phyloP scores from a whole-genome alignment of 2,797 vertebrate species.

The Nasua narica region DNA sequence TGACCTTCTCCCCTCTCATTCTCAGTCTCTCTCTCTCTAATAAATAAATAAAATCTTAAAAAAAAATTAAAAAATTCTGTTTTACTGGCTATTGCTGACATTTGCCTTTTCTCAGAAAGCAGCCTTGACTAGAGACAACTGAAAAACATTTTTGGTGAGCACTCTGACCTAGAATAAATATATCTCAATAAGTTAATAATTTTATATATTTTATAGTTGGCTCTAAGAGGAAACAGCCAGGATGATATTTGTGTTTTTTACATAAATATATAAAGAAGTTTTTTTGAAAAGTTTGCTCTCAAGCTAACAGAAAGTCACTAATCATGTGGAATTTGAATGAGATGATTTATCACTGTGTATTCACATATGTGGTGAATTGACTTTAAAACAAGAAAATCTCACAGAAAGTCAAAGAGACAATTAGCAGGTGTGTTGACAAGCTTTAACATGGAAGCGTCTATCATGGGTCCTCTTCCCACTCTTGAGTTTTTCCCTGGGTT shows the following conservation, averaged over 20 bases:
- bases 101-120: constrained; percentile 2
- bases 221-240: constrained; percentile 47
- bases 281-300: neutral
- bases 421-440: neutral
- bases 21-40: too few relatives aligned
- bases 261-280: neutral
- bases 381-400: neutral
- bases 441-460: neutral
- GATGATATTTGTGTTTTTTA: constrained; percentile 28
- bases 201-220: constrained; percentile 68
- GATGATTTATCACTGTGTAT: neutral
- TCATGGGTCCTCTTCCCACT: neutral
- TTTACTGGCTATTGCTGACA: neutral
- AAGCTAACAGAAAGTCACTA: constrained; percentile 30
- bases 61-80: neutral
- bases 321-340: constrained; percentile 50
- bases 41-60: too few relatives aligned
- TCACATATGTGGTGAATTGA: neutral
- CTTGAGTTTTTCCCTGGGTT: neutral
- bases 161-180: constrained; percentile 47
- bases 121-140: constrained; percentile 21
- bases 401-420: neutral
- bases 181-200: constrained; percentile 56
- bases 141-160: accelerated
- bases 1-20: too few relatives aligned